Evolutionary conservation across 35 echinoderm and acorn worm genomes (phyloP).

Genomic region (Ophiothrix spiculata): DNA sequence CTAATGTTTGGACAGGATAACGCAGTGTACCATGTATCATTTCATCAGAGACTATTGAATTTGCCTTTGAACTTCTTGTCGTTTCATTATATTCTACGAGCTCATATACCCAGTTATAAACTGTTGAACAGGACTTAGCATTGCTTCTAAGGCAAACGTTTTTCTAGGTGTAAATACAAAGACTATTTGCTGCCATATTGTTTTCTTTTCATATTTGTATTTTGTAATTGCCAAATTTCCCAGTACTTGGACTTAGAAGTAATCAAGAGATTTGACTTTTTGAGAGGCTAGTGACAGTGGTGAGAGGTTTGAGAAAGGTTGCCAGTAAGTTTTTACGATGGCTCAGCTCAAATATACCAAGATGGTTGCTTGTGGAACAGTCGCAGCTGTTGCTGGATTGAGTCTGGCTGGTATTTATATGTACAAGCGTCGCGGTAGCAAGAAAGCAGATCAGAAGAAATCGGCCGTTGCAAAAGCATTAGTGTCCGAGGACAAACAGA

Average conservation of each 20-base stretch:
- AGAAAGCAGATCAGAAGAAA: slow-evolving; percentile 16
- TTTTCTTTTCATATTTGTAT: no score
- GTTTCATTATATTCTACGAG: slow-evolving; percentile 6
- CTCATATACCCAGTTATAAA: neutral
- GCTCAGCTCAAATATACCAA: slow-evolving; percentile 86
- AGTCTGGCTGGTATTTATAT: slow-evolving; percentile 58
- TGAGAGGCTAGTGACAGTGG: neutral
- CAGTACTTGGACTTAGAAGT: neutral
- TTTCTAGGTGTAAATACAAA: neutral
- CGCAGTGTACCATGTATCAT: neutral
- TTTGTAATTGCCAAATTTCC: neutral
- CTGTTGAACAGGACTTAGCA: slow-evolving; percentile 8
- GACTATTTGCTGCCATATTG: neutral
- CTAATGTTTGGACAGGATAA: neutral
- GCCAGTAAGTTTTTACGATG: slow-evolving; percentile 35
- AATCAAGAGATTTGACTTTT: neutral
- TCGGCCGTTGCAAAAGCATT: slow-evolving; percentile 1
- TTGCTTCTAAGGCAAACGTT: neutral
- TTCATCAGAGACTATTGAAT: neutral
- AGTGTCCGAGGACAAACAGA: slow-evolving; percentile 27
- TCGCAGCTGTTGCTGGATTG: slow-evolving; percentile 41
- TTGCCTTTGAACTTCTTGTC: neutral
- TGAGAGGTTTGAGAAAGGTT: neutral
- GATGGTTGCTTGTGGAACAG: slow-evolving; percentile 77
- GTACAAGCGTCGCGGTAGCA: slow-evolving; percentile 48